Conservation (phyloP, 2,113 vertebrate species). For the Podarcis raffonei region DNA sequence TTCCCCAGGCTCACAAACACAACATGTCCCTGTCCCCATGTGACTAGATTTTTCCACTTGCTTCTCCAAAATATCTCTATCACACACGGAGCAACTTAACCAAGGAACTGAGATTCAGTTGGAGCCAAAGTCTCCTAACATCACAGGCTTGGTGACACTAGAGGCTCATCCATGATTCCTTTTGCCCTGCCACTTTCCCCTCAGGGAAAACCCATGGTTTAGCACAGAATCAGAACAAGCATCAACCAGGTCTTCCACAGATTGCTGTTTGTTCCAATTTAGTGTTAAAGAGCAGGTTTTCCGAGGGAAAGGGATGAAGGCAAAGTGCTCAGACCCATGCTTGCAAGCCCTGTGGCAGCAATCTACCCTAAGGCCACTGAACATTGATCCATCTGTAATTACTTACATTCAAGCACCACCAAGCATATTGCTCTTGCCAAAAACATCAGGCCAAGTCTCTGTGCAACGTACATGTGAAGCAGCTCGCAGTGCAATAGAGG, state of each 20-base stretch:
- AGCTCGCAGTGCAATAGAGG: background rate
- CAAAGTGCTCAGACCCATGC: no score
- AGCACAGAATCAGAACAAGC: no score
- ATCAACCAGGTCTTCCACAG: no score
- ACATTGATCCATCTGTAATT: fast-evolving
- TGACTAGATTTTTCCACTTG: background rate
- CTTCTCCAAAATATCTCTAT: background rate
- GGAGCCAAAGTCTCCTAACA: background rate
- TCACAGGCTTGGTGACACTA: background rate
- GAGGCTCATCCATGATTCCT: no score
- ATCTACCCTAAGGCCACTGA: background rate
- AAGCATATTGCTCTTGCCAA: background rate
- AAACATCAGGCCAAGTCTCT: background rate
- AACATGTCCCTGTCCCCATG: background rate
- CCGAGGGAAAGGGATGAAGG: no score
- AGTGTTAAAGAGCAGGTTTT: no score
- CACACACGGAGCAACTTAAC: background rate
- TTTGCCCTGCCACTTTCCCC: no score
- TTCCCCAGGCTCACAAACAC: constrained; percentile 4
- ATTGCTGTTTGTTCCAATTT: no score
- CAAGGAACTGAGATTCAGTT: background rate
- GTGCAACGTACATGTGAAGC: background rate
- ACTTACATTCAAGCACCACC: background rate
- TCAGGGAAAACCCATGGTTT: no score
- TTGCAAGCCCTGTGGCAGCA: no score